Evolutionary conservation across 2,888 invertebrate species (phyloP), one percentile per base, ranked within the genome.

Genomic region (Chrysolina americana): DNA sequence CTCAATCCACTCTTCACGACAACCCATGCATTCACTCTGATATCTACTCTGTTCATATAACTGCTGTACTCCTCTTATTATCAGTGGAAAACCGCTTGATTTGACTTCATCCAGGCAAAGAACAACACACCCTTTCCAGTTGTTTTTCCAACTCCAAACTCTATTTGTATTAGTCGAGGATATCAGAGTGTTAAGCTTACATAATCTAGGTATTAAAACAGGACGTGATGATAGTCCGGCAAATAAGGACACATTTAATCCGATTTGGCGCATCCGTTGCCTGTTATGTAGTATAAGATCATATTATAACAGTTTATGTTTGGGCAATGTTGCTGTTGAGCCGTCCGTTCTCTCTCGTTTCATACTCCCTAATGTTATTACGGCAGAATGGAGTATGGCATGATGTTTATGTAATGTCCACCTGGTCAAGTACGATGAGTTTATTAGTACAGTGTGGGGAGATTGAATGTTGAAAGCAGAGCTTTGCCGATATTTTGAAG

Each of bases 201-300:
- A 23, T 66, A 68, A 68, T 56, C 68, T 48, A n/a, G 53, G 68
- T 68, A 68, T 68, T 68, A 68, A 56, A 68, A 41, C 41, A 36
- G 53, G 41, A 68, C 68, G 68, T 68, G 66, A 50, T 66, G 53
- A 56, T 68, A 68, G 68, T 68, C 53, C 56, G 41, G 68, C 68
- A 53, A 68, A 68, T 68, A 68, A 68, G 68, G 50, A 68, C 68
- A 68, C 68, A 36, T 53, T 68, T 68, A 68, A 68, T 68, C 68
- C 53, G 48, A 68, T 68, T 68, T 56, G 68, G 17, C 44, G n/a
- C 28, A 15, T 50, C 53, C 41, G 68, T 19, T 21, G 36, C 50
- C 41, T 68, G 68, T 56, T 53, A 53, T 17, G n/a, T 15, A 53
- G 21, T 68, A 56, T 53, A 53, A 68, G 68, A 53, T 53, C 68